Conservation (phyloP, 2,888 invertebrate genomes). For the Drosophila demipolita region DNA sequence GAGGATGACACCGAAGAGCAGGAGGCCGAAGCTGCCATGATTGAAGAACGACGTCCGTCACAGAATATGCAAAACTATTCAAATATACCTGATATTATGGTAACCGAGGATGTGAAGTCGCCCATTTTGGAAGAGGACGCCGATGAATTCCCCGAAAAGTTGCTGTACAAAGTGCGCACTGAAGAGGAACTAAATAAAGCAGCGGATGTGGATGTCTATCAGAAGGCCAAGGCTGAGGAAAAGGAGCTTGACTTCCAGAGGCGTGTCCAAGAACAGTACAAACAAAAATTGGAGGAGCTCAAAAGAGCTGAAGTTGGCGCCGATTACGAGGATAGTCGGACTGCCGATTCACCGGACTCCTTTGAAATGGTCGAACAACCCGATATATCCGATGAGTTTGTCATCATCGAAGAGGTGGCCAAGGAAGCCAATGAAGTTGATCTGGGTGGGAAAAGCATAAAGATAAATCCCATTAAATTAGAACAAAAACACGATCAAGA, state of each 20-base stretch:
- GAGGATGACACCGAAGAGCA: slow-evolving; percentile 84
- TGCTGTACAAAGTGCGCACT: slow-evolving; percentile 82
- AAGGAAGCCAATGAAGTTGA: slow-evolving; percentile 94
- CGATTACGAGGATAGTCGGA: slow-evolving; percentile 86
- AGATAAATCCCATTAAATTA: slow-evolving; percentile 87
- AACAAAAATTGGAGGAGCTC: slow-evolving; percentile 87
- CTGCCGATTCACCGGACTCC: slow-evolving; percentile 92
- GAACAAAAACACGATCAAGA: slow-evolving; percentile 89
- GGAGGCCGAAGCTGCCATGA: slow-evolving; percentile 80
- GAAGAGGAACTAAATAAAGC: slow-evolving; percentile 83
- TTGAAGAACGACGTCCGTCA: slow-evolving; percentile 79
- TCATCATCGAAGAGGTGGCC: slow-evolving; percentile 94
- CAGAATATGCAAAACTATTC: slow-evolving; percentile 85
- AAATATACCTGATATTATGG: slow-evolving; percentile 84
- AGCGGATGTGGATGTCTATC: slow-evolving; percentile 77
- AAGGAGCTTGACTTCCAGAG: slow-evolving; percentile 85
- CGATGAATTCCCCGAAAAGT: slow-evolving; percentile 83
- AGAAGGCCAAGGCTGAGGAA: slow-evolving; percentile 77
- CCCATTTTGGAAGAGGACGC: slow-evolving; percentile 75
- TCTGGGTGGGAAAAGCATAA: slow-evolving; percentile 92
- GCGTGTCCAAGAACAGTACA: slow-evolving; percentile 85
- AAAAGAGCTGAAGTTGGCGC: slow-evolving; percentile 85
- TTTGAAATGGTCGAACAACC: slow-evolving; percentile 95
- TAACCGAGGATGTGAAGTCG: slow-evolving; percentile 84
- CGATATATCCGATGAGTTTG: slow-evolving; percentile 94